Evolutionary conservation across 1,140 invertebrate genomes (phyloP).

Genomic region (Diachasmimorpha longicaudata): DNA sequence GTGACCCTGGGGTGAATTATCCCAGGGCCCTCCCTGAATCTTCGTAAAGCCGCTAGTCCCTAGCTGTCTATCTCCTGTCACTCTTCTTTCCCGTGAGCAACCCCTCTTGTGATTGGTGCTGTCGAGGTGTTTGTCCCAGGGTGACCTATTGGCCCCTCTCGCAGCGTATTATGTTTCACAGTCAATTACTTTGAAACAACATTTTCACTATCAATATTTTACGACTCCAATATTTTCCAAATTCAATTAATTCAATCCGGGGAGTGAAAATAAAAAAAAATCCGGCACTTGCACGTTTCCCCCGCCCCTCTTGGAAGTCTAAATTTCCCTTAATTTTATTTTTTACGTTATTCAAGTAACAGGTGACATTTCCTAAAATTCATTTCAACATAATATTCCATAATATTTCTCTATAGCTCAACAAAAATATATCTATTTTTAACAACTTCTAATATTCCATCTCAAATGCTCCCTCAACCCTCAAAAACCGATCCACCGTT

Average conservation of each 20-base stretch:
- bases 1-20: not conserved
- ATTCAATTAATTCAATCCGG: not conserved
- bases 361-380: too few species aligned
- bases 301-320: too few species aligned
- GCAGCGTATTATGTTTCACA: not conserved
- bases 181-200: not conserved
- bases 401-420: too few species aligned
- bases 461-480: too few species aligned
- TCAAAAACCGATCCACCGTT: not conserved
- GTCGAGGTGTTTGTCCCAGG: not conserved
- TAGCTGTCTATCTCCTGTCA: slow-evolving; percentile 28
- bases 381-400: too few species aligned
- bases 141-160: not conserved
- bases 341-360: too few species aligned
- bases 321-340: too few species aligned
- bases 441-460: too few species aligned
- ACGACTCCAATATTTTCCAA: not conserved
- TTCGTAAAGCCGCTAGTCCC: not conserved
- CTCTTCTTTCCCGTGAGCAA: slow-evolving; percentile 9
- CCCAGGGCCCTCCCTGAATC: not conserved
- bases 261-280: too few species aligned
- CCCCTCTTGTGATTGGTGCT: not conserved
- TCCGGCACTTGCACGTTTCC: too few species aligned
- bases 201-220: not conserved
- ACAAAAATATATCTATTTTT: too few species aligned